These are phyloP conservation scores for Xestia xanthographa DNA, from an alignment of 2,888 invertebrate species.

Conservation along the genomic window DNA sequence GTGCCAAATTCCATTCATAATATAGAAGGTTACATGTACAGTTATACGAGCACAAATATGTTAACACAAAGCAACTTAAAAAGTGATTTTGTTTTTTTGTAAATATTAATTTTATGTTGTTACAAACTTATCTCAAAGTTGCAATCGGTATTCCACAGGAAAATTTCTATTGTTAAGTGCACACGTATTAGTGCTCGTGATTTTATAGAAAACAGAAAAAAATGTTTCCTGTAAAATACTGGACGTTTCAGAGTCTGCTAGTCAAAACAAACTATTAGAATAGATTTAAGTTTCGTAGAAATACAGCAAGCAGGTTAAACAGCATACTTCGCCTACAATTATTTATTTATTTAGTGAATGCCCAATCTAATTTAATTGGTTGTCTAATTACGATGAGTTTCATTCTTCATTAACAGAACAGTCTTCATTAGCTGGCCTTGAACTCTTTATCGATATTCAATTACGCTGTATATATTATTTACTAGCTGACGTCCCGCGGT, in stretches of 20 bases:
- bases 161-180: not conserved
- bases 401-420: no score
- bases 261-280: not conserved
- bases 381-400: not conserved
- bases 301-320: not conserved
- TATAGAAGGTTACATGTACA: conserved; percentile 7
- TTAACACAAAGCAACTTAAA: not conserved
- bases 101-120: not conserved
- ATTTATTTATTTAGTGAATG: not conserved
- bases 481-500: no score
- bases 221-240: not conserved
- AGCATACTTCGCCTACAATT: not conserved
- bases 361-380: not conserved
- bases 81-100: not conserved
- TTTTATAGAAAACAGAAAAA: not conserved
- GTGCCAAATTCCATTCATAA: conserved; percentile 35
- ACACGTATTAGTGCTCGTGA: not conserved
- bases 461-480: not conserved
- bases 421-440: not conserved
- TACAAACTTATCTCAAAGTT: not conserved
- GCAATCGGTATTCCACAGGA: not conserved
- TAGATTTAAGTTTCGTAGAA: not conserved
- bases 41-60: conserved; percentile 2
- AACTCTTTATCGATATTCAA: not conserved
- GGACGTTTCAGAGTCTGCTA: not conserved